A percentile compares a stretch with the other conserved stretches of the same genome.
Evolutionary conservation across 53 echinoderm and acorn worm genomes (phyloP).

Genomic region (Crossaster papposus): DNA sequence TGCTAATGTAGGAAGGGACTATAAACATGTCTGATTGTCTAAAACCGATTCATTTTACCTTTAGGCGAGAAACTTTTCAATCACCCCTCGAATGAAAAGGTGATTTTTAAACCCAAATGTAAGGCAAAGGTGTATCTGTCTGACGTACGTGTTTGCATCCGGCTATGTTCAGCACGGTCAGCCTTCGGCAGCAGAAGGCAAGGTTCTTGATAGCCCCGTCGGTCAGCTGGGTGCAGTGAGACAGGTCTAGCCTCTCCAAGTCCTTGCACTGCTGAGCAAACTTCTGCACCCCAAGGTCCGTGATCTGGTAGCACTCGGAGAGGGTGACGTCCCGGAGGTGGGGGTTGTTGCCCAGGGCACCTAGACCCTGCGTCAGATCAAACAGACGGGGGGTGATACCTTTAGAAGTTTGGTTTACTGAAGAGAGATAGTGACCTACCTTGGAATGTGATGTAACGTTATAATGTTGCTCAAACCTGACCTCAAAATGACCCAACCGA

Average conservation of each 20-base stretch:
- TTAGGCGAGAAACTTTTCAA: too few relatives aligned
- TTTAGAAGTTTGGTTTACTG: neutral
- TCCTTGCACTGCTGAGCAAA: slow-evolving; percentile 98
- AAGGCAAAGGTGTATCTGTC: neutral
- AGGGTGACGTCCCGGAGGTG: slow-evolving; percentile 82
- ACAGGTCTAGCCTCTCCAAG: slow-evolving; percentile 91
- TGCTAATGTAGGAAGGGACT: too few relatives aligned
- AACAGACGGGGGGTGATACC: neutral
- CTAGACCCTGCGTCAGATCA: slow-evolving; percentile 73
- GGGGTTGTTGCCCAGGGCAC: slow-evolving; percentile 88
- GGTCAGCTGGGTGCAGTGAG: slow-evolving; percentile 91
- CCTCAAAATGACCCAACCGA: too few relatives aligned
- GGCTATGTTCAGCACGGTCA: slow-evolving; percentile 84
- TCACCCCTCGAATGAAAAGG: too few relatives aligned
- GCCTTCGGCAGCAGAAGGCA: slow-evolving; percentile 93
- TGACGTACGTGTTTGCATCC: slow-evolving; percentile 85
- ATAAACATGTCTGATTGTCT: too few relatives aligned
- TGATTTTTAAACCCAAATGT: too few relatives aligned
- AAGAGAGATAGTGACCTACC: neutral
- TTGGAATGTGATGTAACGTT: too few relatives aligned
- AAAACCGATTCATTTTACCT: too few relatives aligned
- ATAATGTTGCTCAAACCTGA: too few relatives aligned
- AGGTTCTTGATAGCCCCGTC: slow-evolving; percentile 93
- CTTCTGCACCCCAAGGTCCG: slow-evolving; percentile 97
- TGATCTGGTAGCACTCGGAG: slow-evolving; percentile 96